These are phyloP conservation scores for Tetramorium parvispinum DNA, from an alignment of 1,140 invertebrate species.

Conservation along the genomic window DNA sequence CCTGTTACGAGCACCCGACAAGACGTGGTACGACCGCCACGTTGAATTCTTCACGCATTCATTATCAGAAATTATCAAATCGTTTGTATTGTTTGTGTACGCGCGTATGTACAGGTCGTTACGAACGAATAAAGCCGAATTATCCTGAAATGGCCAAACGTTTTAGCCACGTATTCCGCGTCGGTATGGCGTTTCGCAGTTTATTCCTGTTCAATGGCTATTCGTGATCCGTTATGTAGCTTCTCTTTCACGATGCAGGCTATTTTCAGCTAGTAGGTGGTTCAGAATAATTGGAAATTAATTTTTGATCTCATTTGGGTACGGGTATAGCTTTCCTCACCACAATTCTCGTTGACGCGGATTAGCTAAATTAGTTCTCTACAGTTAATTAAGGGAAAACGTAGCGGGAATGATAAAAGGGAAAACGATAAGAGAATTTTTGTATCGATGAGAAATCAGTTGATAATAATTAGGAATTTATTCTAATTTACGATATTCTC, in stretches of 20 bases:
- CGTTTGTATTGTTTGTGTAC: not conserved
- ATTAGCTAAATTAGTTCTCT: slow-evolving; percentile 1
- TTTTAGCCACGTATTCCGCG: not conserved
- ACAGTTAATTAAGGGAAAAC: not conserved
- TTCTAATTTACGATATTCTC: not conserved
- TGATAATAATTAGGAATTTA: not conserved
- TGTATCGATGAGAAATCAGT: not conserved
- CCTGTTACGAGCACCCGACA: slow-evolving; percentile 1
- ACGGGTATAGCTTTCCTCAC: not conserved
- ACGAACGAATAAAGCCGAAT: not conserved
- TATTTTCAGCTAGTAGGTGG: slow-evolving; percentile 12
- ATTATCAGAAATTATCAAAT: slow-evolving; percentile 34
- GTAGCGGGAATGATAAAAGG: not conserved
- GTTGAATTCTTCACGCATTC: slow-evolving; percentile 12
- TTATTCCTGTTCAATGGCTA: slow-evolving; percentile 27
- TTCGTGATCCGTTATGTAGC: not conserved
- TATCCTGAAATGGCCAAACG: slow-evolving; percentile 15
- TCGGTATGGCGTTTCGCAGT: not conserved
- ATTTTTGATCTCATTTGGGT: slow-evolving; percentile 35
- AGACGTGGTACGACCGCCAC: not conserved
- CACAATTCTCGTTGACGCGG: not conserved
- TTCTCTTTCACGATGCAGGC: not conserved
- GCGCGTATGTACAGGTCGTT: not conserved
- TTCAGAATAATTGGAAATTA: slow-evolving; percentile 33
- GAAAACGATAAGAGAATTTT: not conserved